A percentile compares a stretch with the other conserved stretches of the same genome.
phyloP scores from a whole-genome alignment of 1,140 invertebrate species.

The Drosophila kanapiae region DNA sequence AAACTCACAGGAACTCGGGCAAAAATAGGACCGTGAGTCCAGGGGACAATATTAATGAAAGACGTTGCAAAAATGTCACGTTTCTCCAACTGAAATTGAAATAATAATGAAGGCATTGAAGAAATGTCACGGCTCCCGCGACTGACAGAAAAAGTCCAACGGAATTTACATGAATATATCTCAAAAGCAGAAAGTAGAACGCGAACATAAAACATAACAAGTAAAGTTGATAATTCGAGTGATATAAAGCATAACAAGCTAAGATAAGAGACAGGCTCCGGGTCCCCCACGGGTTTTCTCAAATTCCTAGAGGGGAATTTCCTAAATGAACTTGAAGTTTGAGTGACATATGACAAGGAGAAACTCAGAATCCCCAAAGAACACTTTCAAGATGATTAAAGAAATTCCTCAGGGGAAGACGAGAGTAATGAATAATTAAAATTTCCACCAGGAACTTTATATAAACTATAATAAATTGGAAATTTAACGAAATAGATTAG shows the following conservation, averaged over 20 bases:
- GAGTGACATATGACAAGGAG: constrained; percentile 34
- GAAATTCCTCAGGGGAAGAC: background rate
- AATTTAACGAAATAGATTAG: background rate
- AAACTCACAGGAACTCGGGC: constrained; percentile 2
- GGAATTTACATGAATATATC: constrained; percentile 46
- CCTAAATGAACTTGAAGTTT: constrained; percentile 33
- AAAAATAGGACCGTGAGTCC: constrained; percentile 22
- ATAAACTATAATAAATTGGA: background rate
- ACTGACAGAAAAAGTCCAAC: constrained; percentile 39
- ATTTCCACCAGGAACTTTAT: background rate
- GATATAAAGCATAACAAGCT: constrained; percentile 42
- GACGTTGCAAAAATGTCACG: constrained; percentile 64
- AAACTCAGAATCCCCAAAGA: constrained; percentile 9
- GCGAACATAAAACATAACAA: constrained; percentile 21
- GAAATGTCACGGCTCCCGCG: constrained; percentile 47
- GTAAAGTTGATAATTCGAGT: constrained; percentile 35
- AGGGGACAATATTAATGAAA: constrained; percentile 61
- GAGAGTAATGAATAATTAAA: constrained; percentile 10
- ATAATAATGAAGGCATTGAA: constrained; percentile 66
- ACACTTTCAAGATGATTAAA: constrained; percentile 30
- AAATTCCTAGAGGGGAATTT: constrained; percentile 16
- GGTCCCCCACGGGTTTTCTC: background rate
- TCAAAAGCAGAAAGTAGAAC: constrained; percentile 13
- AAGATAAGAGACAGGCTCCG: constrained; percentile 21
- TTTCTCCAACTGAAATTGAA: constrained; percentile 59